phyloP scores from a whole-genome alignment of 2,797 vertebrate genomes.

The Amphiprion clarkii region DNA sequence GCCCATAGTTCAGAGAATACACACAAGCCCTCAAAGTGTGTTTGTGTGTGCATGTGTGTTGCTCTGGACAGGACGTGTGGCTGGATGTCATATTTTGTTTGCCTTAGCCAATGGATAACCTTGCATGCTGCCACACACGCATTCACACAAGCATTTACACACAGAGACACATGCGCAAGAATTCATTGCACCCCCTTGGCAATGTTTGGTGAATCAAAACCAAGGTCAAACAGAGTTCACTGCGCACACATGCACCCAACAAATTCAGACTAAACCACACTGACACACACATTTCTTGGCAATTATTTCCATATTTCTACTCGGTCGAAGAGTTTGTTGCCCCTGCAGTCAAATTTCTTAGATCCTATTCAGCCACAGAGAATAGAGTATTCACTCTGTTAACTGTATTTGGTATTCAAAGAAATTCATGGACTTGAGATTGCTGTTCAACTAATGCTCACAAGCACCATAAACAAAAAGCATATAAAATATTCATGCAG shows the following conservation, averaged over 20 bases:
- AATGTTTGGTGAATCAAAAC: constrained; percentile 79
- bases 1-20: constrained; percentile 53
- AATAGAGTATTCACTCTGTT: constrained; percentile 62
- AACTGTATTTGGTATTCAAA: constrained; percentile 73
- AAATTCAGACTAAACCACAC: constrained; percentile 53
- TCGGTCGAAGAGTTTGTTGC: constrained; percentile 50
- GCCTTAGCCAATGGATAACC: constrained; percentile 74
- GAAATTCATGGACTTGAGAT: constrained; percentile 63
- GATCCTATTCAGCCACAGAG: constrained; percentile 62
- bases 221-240: constrained; percentile 78
- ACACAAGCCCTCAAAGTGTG: constrained; percentile 49
- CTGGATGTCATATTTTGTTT: constrained; percentile 75
- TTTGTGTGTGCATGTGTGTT: constrained; percentile 30
- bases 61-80: constrained; percentile 47
- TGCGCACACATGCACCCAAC: constrained; percentile 48
- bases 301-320: constrained; percentile 66
- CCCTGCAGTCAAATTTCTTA: constrained; percentile 68
- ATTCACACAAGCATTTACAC: constrained; percentile 59
- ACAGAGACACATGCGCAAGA: constrained; percentile 54
- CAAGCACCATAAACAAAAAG: constrained; percentile 77
- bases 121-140: constrained; percentile 59
- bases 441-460: constrained; percentile 71
- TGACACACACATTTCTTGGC: constrained; percentile 52
- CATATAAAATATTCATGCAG: constrained; percentile 77
- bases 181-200: constrained; percentile 71